Conservation (phyloP, 2,888 invertebrate species). For the Andrena marginata region DNA sequence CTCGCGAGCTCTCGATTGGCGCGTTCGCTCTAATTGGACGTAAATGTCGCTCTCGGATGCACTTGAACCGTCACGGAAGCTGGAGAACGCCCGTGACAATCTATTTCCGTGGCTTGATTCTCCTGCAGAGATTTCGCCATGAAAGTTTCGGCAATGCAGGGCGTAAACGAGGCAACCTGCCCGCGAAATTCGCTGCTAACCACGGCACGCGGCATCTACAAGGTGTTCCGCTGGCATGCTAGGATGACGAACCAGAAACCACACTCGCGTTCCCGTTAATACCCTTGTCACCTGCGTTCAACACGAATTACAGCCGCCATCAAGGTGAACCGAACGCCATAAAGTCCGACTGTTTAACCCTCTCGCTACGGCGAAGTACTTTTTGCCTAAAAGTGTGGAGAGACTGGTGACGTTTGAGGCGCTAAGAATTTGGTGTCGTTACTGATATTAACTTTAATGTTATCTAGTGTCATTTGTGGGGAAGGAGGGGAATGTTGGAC, state of each 20-base stretch:
- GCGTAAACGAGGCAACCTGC: slow-evolving; percentile 30
- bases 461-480: no score
- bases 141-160: slow-evolving; percentile 52
- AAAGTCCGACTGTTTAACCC: no score
- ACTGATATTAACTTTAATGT: no score
- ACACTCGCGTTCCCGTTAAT: slow-evolving; percentile 4
- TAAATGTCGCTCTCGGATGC: background rate
- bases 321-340: background rate
- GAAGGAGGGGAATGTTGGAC: no score
- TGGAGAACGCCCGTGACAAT: slow-evolving; percentile 41
- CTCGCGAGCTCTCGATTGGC: slow-evolving; percentile 6
- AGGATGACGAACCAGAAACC: slow-evolving; percentile 42
- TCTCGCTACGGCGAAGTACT: background rate
- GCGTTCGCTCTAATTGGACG: slow-evolving; percentile 20
- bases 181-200: slow-evolving; percentile 43
- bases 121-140: slow-evolving; percentile 50
- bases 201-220: slow-evolving; percentile 23
- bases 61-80: slow-evolving; percentile 20
- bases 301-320: background rate
- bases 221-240: slow-evolving; percentile 26
- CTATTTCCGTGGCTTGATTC: slow-evolving; percentile 34
- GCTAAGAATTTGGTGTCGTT: no score
- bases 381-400: background rate
- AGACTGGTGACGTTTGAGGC: no score
- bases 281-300: background rate